phyloP scores from a whole-genome alignment of 2,888 invertebrate species.

The Mamestra brassicae region DNA sequence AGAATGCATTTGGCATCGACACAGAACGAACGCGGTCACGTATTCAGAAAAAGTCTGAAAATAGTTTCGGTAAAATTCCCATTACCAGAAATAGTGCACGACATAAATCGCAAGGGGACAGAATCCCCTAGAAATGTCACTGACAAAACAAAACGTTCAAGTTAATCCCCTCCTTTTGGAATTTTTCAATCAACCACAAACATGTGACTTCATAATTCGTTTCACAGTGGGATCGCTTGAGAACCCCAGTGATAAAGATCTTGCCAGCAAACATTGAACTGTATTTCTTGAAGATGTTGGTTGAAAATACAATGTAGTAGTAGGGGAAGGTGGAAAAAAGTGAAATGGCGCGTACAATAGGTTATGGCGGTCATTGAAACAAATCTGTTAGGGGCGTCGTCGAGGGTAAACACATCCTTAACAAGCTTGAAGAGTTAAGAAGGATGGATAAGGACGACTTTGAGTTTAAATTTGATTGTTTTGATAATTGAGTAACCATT shows the following conservation, averaged over 20 bases:
- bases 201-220: slow-evolving; percentile 85
- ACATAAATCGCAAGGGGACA: slow-evolving; percentile 77
- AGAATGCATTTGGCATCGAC: slow-evolving; percentile 55
- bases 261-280: slow-evolving; percentile 62
- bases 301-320: slow-evolving; percentile 46
- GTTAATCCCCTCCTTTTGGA: slow-evolving; percentile 81
- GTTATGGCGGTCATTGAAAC: slow-evolving; percentile 79
- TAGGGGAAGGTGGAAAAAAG: slow-evolving; percentile 71
- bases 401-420: slow-evolving; percentile 77
- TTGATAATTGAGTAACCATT: background rate
- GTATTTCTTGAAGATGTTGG: slow-evolving; percentile 40
- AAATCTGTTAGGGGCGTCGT: slow-evolving; percentile 80
- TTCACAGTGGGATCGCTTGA: slow-evolving; percentile 77
- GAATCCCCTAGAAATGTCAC: slow-evolving; percentile 80
- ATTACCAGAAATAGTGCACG: slow-evolving; percentile 73
- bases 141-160: slow-evolving; percentile 78
- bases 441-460: slow-evolving; percentile 52
- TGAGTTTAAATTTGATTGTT: slow-evolving; percentile 8
- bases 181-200: slow-evolving; percentile 87
- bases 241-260: slow-evolving; percentile 80
- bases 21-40: slow-evolving; percentile 33
- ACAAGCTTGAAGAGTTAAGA: slow-evolving; percentile 67
- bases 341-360: slow-evolving; percentile 85
- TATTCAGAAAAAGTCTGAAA: slow-evolving; percentile 51
- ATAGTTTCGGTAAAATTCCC: slow-evolving; percentile 61